A percentile compares a stretch with the other conserved stretches of the same genome.
Conservation (phyloP, 2,888 invertebrate species). For the Bruchidius siliquastri region DNA sequence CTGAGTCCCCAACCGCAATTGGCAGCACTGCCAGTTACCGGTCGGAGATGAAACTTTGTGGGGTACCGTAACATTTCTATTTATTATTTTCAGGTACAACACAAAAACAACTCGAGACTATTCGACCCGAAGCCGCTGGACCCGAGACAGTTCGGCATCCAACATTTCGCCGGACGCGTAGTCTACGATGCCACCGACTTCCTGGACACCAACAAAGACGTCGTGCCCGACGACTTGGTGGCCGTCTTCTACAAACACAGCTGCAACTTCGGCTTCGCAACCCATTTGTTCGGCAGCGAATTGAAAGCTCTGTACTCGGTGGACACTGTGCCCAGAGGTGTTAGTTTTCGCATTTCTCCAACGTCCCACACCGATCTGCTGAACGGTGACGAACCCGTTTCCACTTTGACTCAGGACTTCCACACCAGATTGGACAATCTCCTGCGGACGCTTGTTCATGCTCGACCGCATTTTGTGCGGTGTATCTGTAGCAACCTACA, state of each 20-base stretch:
- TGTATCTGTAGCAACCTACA: constrained; percentile 84
- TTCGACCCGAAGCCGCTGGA: constrained; percentile 76
- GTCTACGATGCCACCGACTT: constrained; percentile 87
- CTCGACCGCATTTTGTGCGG: constrained; percentile 90
- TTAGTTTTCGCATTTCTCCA: constrained; percentile 84
- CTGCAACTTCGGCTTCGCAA: constrained; percentile 95
- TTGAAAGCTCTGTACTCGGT: constrained; percentile 75
- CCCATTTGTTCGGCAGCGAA: constrained; percentile 91
- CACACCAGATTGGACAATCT: constrained; percentile 90
- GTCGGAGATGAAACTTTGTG: too few species aligned
- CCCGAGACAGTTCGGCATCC: constrained; percentile 80
- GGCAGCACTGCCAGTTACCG: too few species aligned
- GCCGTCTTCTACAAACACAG: constrained; percentile 88
- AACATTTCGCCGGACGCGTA: constrained; percentile 84
- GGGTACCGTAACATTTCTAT: too few species aligned
- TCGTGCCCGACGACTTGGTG: constrained; percentile 86
- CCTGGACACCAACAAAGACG: constrained; percentile 86
- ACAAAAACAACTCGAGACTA: constrained; percentile 75
- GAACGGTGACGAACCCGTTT: constrained; percentile 80
- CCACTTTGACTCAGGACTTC: constrained; percentile 91
- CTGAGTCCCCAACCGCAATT: too few species aligned
- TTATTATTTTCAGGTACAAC: constrained; percentile 50
- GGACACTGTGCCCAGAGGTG: constrained; percentile 70
- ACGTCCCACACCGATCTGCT: constrained; percentile 79
- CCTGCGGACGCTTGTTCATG: constrained; percentile 84